Evolutionary conservation across 2,797 vertebrate species (phyloP).

Genomic region (Mormyrus hasselquistii): DNA sequence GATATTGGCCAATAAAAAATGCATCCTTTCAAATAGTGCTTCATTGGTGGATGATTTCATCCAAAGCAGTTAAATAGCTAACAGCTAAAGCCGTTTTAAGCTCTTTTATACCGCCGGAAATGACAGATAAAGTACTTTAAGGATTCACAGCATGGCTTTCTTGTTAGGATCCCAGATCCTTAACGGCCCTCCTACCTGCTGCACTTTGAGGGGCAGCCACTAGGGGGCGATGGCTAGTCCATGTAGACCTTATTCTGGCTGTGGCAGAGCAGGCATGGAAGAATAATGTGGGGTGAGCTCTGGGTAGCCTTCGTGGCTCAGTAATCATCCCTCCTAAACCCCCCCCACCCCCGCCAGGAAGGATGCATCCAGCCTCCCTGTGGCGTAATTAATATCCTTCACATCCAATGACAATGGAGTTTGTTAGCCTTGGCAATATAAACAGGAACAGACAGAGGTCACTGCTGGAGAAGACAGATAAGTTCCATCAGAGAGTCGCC

Average conservation of each 20-base stretch:
- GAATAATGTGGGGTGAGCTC: not conserved
- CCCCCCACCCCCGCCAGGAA: not conserved
- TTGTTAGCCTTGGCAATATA: slow-evolving; percentile 5
- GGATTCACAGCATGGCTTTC: not conserved
- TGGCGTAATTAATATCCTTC: slow-evolving; percentile 16
- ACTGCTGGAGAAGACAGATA: slow-evolving; percentile 11
- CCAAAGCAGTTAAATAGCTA: not conserved
- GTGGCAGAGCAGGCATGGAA: not conserved
- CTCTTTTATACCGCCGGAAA: not conserved
- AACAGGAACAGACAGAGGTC: slow-evolving; percentile 11
- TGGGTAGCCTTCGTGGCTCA: not conserved
- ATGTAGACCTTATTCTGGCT: not conserved
- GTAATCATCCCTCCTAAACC: not conserved
- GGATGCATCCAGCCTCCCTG: slow-evolving; percentile 6
- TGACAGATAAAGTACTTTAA: not conserved
- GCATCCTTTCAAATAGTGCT: not conserved
- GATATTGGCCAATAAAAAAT: not conserved
- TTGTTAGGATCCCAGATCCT: not conserved
- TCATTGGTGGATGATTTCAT: not conserved
- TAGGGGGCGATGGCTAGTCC: not conserved
- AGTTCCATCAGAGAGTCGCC: not conserved
- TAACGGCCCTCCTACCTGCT: not conserved
- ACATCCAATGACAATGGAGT: not conserved
- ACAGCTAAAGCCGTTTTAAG: not conserved
- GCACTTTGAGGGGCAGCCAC: not conserved